Evolutionary conservation across 64 coral and sea anemone genomes (phyloP).

Genomic region (Montipora sp.): DNA sequence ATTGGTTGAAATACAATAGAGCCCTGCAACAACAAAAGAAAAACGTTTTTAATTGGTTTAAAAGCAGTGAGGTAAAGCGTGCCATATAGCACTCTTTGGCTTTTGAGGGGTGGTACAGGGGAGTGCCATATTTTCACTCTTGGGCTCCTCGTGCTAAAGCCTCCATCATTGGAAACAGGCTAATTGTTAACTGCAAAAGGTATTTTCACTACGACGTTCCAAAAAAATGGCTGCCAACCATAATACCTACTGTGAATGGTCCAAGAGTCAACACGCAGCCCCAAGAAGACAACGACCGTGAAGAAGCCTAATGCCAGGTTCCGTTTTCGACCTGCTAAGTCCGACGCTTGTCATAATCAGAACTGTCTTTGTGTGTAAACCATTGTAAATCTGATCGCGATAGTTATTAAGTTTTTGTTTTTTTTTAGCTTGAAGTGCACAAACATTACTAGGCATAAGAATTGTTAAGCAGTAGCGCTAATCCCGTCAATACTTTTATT

Average conservation of each 20-base stretch:
- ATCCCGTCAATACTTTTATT: too few species aligned
- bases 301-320: too few species aligned
- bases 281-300: background rate
- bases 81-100: constrained; percentile 56
- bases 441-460: too few species aligned
- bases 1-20: constrained; percentile 53
- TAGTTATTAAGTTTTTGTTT: too few species aligned
- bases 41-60: constrained; percentile 29
- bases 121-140: too few species aligned
- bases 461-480: too few species aligned
- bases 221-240: background rate
- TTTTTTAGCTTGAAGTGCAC: too few species aligned
- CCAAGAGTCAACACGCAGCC: background rate
- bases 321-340: too few species aligned
- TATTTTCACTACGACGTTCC: constrained; percentile 16
- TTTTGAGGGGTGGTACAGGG: too few species aligned
- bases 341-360: too few species aligned
- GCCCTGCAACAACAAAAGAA: background rate
- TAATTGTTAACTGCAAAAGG: background rate
- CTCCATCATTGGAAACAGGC: constrained; percentile 1
- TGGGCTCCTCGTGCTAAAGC: background rate
- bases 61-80: background rate
- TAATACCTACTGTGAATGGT: background rate
- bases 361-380: too few species aligned
- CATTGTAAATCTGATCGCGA: too few species aligned